phyloP scores from a whole-genome alignment of 1,140 invertebrate genomes.

The Anoplolepis gracilipes region DNA sequence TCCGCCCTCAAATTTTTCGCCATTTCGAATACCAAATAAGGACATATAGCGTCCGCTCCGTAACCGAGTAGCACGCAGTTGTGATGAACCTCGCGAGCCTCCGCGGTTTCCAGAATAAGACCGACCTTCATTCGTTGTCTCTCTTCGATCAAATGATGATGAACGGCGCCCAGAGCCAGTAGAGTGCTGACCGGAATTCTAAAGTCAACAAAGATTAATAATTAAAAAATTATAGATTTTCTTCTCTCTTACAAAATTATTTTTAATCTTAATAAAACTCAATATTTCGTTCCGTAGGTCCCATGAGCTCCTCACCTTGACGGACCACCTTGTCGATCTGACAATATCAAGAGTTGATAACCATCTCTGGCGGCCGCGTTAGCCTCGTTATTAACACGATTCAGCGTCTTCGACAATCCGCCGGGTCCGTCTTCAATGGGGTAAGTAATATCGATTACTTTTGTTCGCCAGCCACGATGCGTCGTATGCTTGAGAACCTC shows the following conservation, averaged over 20 bases:
- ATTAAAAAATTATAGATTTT: background rate
- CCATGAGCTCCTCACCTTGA: slow-evolving; percentile 84
- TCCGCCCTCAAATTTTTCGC: slow-evolving; percentile 93
- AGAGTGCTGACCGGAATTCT: slow-evolving; percentile 93
- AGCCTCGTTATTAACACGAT: slow-evolving; percentile 93
- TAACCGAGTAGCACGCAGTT: slow-evolving; percentile 98
- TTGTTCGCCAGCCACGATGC: slow-evolving; percentile 96
- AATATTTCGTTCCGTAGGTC: background rate
- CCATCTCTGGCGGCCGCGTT: slow-evolving; percentile 92
- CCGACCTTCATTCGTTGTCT: slow-evolving; percentile 98
- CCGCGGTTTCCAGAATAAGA: slow-evolving; percentile 96
- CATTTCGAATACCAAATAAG: slow-evolving; percentile 98
- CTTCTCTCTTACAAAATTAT: background rate
- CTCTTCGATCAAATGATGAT: slow-evolving; percentile 98
- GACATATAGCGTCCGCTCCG: slow-evolving; percentile 98
- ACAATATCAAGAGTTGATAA: slow-evolving; percentile 95
- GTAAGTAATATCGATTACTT: slow-evolving; percentile 97
- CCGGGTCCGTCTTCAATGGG: slow-evolving; percentile 89
- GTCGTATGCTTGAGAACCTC: slow-evolving; percentile 94
- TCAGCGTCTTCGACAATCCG: slow-evolving; percentile 92
- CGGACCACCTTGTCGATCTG: slow-evolving; percentile 92
- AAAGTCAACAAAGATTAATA: slow-evolving; percentile 35
- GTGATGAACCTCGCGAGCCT: slow-evolving; percentile 98
- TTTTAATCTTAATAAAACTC: background rate
- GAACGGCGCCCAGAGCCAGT: slow-evolving; percentile 96